Base-by-base conservation (phyloP, 2,113 vertebrate species). In the Gopherus flavomarginatus region DNA sequence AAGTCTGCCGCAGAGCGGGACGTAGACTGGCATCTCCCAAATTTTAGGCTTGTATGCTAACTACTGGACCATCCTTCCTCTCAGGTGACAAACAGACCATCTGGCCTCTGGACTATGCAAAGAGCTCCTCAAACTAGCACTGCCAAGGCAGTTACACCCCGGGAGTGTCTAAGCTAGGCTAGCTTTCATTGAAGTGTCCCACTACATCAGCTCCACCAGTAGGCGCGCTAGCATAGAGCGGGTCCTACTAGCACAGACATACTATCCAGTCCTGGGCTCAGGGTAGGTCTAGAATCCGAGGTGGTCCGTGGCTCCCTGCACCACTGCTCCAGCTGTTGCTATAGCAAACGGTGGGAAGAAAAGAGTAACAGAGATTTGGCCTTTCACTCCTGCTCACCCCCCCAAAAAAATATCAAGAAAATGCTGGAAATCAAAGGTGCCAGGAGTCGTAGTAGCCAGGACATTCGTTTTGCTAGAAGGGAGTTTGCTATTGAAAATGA, bases 401-500 rank as follows among this genome's bases (percentile, higher is more conserved):
- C 0, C 47, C 47, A 50, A 0, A 77, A 62, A 81, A 19, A 44
- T 44, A 6, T 2, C 22, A 47, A 78, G 88, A 59, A 81, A 62
- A 0, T 0, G 0, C 56, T n/a, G 29, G 42, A 38, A 81, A 4
- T 6, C 13, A 72, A 38, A 16, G 24, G 69, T 1, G 0, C 0
- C 1, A 56, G 56, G 38, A 57, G 17, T 9, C 12, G 44, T 1
- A 1, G 42, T 13, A 80, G 35, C 42, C 2, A 35, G 42, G 6
- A 59, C 44, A 1, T 6, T 35, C 17, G 57, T 72, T 81, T 0
- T 0, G 53, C 42, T 49, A 2, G 0, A 7, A 86, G 54, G 0
- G 0, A 65, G 86, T 29, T 16, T 49, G 29, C 79, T 69, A 26
- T 44, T 2, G 22, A 52, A 65, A 82, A 1, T 0, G 0, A 0